Base-by-base conservation (phyloP, 1,140 invertebrate species). In the Drosophila arawakana region DNA sequence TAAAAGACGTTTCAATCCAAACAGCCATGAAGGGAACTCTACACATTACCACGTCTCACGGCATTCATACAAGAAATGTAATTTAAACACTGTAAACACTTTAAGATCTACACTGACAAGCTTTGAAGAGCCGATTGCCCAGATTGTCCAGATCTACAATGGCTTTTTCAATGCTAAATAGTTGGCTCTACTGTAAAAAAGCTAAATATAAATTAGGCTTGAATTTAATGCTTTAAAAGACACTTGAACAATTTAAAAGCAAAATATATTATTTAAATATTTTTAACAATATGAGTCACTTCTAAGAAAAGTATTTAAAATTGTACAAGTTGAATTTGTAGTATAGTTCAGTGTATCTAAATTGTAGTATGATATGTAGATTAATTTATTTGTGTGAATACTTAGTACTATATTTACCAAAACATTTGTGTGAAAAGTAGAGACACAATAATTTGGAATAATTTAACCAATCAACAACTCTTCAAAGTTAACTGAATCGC, bases 1-100 rank as follows among this genome's bases (percentile, higher is more conserved):
- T 88, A 88, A 88, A 86, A 80, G 77, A 88, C 84, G 80, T 83
- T 88, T 89, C 84, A 88, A 83, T 83, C 80, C 63, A 65, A 61
- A 74, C 73, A 73, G 68, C 81, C 75, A 25, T 77, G 66, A 61
- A 54, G 67, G 63, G 77, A 67, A 78, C 66, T 37, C 49, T 73
- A 73, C 71, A 73, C 69, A 73, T 73, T 73, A 65, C 73, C 59
- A 63, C 67, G 60, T 65, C 60, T 37, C 67, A 71, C 72, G 72
- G 43, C 72, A 73, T 50, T 52, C 37, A 35, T 41, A 52, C 57
- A 61, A 34, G 21, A 59, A 72, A 72, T 65, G 52, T 65, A 72
- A 65, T 72, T 72, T 65, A 50, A 66, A 50, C 58, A 55, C 57
- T 67, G 72, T 70, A 74, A 73, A 73, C 57, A 61, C 55, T 73